Evolutionary conservation across 2,888 invertebrate genomes (phyloP).

Genomic region (Aricia artaxerxes): DNA sequence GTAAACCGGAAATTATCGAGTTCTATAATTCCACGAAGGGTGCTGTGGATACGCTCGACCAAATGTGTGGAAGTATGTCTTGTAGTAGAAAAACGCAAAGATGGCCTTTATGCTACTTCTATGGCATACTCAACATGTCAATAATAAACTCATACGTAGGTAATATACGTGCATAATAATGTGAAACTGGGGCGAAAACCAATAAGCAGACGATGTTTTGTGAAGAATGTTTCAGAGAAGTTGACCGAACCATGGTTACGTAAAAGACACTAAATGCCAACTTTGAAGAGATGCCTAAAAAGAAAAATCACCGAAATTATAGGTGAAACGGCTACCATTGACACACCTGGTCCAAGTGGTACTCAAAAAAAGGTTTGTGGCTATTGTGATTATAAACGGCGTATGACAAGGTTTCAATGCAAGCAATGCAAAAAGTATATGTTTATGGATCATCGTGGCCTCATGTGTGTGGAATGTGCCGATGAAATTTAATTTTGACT

Average conservation of each 20-base stretch:
- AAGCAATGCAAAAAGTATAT: too few relatives aligned
- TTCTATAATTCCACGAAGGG: slow-evolving; percentile 40
- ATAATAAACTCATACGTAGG: slow-evolving; percentile 39
- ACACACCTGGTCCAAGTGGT: slow-evolving; percentile 3
- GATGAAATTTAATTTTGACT: too few relatives aligned
- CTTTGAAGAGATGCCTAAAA: slow-evolving; percentile 4
- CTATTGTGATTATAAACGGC: too few relatives aligned
- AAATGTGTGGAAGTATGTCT: slow-evolving; percentile 41
- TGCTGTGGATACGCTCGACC: slow-evolving; percentile 40
- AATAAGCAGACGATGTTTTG: slow-evolving; percentile 14
- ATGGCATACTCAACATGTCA: slow-evolving; percentile 39
- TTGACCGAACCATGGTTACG: slow-evolving; percentile 16
- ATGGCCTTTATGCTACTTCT: slow-evolving; percentile 41
- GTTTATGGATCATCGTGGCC: too few relatives aligned
- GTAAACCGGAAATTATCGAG: slow-evolving; percentile 38
- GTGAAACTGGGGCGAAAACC: too few relatives aligned
- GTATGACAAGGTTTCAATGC: too few relatives aligned
- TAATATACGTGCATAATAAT: slow-evolving; percentile 34
- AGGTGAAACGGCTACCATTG: neutral
- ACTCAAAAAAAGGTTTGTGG: slow-evolving; percentile 13
- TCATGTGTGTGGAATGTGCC: too few relatives aligned
- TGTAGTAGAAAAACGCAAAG: slow-evolving; percentile 40
- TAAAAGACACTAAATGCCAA: too few relatives aligned
- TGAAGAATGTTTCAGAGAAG: slow-evolving; percentile 23
- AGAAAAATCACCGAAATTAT: slow-evolving; percentile 3